phyloP scores from a whole-genome alignment of 2,888 invertebrate genomes.

The Tipula vernalis region DNA sequence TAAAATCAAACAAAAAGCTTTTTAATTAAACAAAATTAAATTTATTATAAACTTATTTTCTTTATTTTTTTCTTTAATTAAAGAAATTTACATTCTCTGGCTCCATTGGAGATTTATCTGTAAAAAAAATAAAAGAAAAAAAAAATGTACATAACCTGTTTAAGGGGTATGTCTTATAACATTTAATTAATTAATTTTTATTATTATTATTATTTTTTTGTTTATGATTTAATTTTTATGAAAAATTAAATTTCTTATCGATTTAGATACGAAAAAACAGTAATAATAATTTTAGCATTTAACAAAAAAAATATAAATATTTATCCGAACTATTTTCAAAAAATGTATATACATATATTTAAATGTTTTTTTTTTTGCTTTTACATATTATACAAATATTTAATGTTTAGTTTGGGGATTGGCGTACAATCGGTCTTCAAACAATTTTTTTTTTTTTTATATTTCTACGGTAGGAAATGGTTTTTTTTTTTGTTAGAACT shows the following conservation, averaged over 20 bases:
- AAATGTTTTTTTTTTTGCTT: neutral
- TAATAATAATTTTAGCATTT: neutral
- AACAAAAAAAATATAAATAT: neutral
- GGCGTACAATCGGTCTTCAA: neutral
- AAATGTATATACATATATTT: neutral
- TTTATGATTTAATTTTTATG: neutral
- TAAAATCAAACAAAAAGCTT: neutral
- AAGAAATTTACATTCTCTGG: neutral
- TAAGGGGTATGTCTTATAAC: neutral
- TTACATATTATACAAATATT: neutral
- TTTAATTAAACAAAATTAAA: neutral
- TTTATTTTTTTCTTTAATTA: slow-evolving; percentile 1
- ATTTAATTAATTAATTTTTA: neutral
- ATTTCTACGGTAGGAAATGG: neutral
- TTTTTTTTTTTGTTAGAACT: neutral
- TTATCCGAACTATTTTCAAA: neutral
- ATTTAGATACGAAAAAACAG: neutral
- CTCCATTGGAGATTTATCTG: neutral
- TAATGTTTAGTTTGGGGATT: neutral
- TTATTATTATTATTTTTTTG: neutral
- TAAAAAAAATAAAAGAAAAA: neutral
- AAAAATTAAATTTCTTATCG: neutral
- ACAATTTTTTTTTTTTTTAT: neutral
- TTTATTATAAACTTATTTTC: neutral
- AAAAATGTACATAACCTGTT: neutral